These are phyloP conservation scores for Cantharis rustica DNA, from an alignment of 2,888 invertebrate genomes.

Conservation along the genomic window DNA sequence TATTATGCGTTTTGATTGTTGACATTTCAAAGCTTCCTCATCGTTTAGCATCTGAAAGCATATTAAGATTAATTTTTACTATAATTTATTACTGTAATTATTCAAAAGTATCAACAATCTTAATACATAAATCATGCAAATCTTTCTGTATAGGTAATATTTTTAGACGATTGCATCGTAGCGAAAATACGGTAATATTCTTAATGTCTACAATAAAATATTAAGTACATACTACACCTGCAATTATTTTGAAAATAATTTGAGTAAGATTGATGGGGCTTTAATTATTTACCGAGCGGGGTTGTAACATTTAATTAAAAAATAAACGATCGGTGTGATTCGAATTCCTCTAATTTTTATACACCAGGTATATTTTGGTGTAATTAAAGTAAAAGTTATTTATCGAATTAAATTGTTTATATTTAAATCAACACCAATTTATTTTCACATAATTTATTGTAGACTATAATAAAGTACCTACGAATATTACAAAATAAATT, in stretches of 20 bases:
- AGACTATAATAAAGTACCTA: background rate
- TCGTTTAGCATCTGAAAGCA: background rate
- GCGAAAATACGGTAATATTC: background rate
- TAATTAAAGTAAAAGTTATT: background rate
- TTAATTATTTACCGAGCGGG: background rate
- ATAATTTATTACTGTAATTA: background rate
- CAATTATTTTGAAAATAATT: background rate
- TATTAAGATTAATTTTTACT: background rate
- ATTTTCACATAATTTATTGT: background rate
- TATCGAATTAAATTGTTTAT: background rate
- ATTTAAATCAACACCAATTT: background rate
- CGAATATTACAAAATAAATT: background rate
- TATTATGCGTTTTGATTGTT: background rate
- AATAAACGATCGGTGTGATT: background rate
- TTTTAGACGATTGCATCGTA: background rate
- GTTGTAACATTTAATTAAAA: background rate
- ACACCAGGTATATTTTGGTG: background rate
- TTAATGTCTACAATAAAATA: background rate
- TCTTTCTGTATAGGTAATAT: background rate
- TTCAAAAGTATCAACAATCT: background rate
- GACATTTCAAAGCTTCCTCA: background rate
- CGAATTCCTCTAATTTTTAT: background rate
- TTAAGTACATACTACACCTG: background rate
- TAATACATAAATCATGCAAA: background rate
- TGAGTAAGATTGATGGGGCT: background rate